Conservation (phyloP, 2,888 invertebrate species). For the Drosophila putrida region DNA sequence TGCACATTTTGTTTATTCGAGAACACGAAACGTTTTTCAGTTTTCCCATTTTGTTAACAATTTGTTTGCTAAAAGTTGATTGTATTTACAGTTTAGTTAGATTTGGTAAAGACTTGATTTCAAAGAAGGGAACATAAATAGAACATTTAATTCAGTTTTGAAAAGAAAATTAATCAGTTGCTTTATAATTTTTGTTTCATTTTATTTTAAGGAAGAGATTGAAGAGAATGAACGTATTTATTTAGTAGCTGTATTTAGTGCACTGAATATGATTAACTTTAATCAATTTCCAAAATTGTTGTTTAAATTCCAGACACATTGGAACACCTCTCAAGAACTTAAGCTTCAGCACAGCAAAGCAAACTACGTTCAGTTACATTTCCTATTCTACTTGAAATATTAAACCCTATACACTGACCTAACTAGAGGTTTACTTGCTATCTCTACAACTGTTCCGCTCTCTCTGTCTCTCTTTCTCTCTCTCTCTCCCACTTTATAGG, state of each 20-base stretch:
- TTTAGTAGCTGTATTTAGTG: not conserved
- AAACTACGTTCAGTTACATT: slow-evolving; percentile 27
- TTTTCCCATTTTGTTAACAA: slow-evolving; percentile 4
- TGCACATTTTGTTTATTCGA: slow-evolving; percentile 5
- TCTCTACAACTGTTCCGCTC: not conserved
- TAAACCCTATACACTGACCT: slow-evolving; percentile 1
- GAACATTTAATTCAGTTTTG: too few species aligned
- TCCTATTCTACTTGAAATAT: slow-evolving; percentile 34
- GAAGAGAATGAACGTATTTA: too few species aligned
- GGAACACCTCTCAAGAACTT: not conserved
- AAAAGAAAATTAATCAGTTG: too few species aligned
- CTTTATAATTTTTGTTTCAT: too few species aligned
- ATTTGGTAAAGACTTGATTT: not conserved
- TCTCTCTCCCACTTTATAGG: not conserved
- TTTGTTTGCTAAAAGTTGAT: slow-evolving; percentile 9
- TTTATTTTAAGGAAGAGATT: too few species aligned
- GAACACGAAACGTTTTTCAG: slow-evolving; percentile 6
- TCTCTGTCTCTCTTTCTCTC: not conserved
- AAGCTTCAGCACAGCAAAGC: not conserved
- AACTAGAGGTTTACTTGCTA: slow-evolving; percentile 1
- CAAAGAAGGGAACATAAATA: too few species aligned
- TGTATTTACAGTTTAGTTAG: not conserved
- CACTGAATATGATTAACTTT: not conserved
- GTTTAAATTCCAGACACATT: not conserved
- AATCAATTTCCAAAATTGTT: not conserved